Evolutionary conservation across 1,140 invertebrate species (phyloP).

Genomic region (Drosophila ambigua): DNA sequence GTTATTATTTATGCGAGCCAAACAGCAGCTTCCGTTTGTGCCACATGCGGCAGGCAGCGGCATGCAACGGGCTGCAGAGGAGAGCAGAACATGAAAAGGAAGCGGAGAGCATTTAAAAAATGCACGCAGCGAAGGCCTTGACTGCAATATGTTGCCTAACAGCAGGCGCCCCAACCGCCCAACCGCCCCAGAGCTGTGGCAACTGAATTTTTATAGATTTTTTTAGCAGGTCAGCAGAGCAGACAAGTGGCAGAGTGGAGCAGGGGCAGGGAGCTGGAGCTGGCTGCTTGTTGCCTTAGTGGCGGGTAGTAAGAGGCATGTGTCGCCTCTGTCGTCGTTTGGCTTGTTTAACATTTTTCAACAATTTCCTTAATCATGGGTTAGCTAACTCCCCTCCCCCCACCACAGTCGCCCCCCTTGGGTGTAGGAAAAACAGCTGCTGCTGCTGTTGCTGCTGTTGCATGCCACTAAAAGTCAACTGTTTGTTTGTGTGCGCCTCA

Average conservation of each 20-base stretch:
- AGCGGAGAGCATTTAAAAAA: constrained; percentile 75
- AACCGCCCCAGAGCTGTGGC: background rate
- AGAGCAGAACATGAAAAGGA: constrained; percentile 48
- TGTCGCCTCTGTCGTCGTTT: constrained; percentile 20
- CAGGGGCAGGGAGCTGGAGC: no score
- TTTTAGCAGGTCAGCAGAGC: constrained; percentile 69
- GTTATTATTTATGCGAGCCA: constrained; percentile 81
- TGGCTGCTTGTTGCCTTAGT: background rate
- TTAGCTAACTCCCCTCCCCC: constrained; percentile 37
- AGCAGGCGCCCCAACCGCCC: constrained; percentile 38
- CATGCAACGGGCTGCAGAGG: constrained; percentile 22
- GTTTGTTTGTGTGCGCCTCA: constrained; percentile 54
- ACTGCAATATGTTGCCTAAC: constrained; percentile 81
- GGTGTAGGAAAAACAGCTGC: constrained; percentile 46
- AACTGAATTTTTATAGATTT: constrained; percentile 74
- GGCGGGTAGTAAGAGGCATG: constrained; percentile 10
- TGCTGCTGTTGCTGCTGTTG: constrained; percentile 10
- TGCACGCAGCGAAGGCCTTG: constrained; percentile 78
- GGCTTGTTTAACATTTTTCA: constrained; percentile 79
- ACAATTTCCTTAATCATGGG: constrained; percentile 80
- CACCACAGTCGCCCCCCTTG: background rate
- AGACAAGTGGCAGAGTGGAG: constrained; percentile 9
- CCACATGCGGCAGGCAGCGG: constrained; percentile 68
- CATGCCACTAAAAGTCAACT: constrained; percentile 75
- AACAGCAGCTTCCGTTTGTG: constrained; percentile 80